phyloP scores from a whole-genome alignment of 2,113 vertebrate species.

The Thinocorus orbignyianus region DNA sequence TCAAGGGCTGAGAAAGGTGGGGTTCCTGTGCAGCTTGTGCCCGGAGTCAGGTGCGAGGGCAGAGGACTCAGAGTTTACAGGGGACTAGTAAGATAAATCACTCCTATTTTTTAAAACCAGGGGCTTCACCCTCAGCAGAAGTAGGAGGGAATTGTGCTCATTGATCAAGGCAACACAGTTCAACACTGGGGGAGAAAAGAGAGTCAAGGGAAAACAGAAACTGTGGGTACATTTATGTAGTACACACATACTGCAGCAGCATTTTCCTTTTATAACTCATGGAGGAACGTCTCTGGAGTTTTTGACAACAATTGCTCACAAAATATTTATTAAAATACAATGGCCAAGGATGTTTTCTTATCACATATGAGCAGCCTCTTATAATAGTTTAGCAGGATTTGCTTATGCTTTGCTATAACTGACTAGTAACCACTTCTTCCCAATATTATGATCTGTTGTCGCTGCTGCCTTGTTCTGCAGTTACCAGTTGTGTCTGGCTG shows the following conservation, averaged over 20 bases:
- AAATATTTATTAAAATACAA: neutral
- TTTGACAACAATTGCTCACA: neutral
- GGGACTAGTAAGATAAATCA: neutral
- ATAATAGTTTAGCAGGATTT: neutral
- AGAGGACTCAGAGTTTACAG: neutral
- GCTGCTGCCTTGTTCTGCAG: neutral
- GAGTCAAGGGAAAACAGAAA: neutral
- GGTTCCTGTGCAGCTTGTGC: neutral
- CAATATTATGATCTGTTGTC: neutral
- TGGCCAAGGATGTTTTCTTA: neutral
- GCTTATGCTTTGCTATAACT: neutral
- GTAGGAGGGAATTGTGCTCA: neutral
- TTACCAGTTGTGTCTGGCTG: neutral
- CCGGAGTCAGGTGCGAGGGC: rapidly evolving
- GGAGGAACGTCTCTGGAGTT: neutral
- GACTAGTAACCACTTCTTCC: neutral
- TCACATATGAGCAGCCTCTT: neutral
- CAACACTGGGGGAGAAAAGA: neutral
- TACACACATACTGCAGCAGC: neutral
- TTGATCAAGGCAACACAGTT: neutral
- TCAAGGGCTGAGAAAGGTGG: neutral
- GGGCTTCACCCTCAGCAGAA: neutral
- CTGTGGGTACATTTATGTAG: rapidly evolving
- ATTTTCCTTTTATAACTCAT: neutral
- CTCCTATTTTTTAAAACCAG: neutral